Evolutionary conservation across 2,113 vertebrate genomes (phyloP).

Genomic region (Triplophysa tibetana): DNA sequence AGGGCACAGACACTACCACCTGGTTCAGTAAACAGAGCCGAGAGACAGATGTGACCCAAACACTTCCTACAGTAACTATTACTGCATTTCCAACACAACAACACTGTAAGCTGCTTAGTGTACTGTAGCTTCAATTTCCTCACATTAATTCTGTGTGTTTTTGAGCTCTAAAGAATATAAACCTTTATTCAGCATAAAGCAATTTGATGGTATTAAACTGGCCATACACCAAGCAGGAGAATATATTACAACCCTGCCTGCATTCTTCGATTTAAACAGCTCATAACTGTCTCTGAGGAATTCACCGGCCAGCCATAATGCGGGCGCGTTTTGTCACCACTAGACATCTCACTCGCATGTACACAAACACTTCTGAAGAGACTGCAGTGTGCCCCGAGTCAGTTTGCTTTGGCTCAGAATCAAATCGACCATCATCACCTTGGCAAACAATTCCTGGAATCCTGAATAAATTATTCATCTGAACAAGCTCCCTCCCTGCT

Average conservation of each 20-base stretch:
- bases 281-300: constrained; percentile 2
- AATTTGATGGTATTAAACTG: background rate
- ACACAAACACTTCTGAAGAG: constrained; percentile 34
- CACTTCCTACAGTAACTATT: no score
- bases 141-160: background rate
- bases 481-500: constrained; percentile 62
- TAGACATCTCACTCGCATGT: constrained; percentile 34
- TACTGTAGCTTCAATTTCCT: background rate
- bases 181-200: background rate
- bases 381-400: constrained; percentile 49
- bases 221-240: background rate
- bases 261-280: background rate
- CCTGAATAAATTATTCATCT: constrained; percentile 80
- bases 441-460: constrained; percentile 81
- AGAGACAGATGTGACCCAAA: constrained; percentile 49
- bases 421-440: constrained; percentile 79
- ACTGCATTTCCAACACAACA: background rate
- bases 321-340: constrained; percentile 5
- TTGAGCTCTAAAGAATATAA: no score
- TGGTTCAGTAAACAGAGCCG: constrained; percentile 31
- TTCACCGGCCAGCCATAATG: constrained; percentile 2
- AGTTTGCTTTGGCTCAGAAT: constrained; percentile 78
- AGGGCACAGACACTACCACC: constrained; percentile 45
- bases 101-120: background rate
- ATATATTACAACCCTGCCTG: constrained; percentile 13